phyloP scores from a whole-genome alignment of 1,140 invertebrate species.

The Drosophila sucinea region DNA sequence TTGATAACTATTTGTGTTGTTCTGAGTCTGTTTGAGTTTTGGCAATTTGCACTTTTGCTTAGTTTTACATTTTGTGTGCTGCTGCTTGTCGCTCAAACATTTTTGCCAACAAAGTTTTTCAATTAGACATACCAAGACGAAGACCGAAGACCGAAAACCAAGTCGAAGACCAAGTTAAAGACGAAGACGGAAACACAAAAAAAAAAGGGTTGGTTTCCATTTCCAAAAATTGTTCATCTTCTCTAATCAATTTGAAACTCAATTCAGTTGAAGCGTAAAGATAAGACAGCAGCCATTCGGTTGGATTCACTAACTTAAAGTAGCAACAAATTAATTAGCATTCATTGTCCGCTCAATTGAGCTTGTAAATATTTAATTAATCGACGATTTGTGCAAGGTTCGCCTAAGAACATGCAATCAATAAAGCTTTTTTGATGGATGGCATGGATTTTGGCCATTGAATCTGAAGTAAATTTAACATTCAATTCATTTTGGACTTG shows the following conservation, averaged over 20 bases:
- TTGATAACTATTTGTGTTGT: conserved; percentile 59
- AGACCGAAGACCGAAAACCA: conserved; percentile 4
- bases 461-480: too few species aligned
- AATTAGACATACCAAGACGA: conserved; percentile 64
- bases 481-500: too few species aligned
- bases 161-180: conserved; percentile 18
- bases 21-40: conserved; percentile 27
- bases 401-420: conserved; percentile 46
- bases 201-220: conserved; percentile 53
- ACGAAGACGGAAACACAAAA: conserved; percentile 18
- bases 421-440: conserved; percentile 65
- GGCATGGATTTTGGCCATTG: neutral
- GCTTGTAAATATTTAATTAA: conserved; percentile 81
- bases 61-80: conserved; percentile 29
- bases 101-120: conserved; percentile 65
- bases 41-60: conserved; percentile 49
- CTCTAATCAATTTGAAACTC: conserved; percentile 51
- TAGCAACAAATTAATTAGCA: conserved; percentile 69
- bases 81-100: conserved; percentile 26
- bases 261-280: conserved; percentile 61
- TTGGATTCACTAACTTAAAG: conserved; percentile 38
- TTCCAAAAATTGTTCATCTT: conserved; percentile 29
- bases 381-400: conserved; percentile 56
- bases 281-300: conserved; percentile 49
- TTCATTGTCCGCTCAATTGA: conserved; percentile 73